A percentile compares a stretch with the other conserved stretches of the same genome.
Conservation (phyloP, 37 sponge, comb jelly and placozoan species). For the Halisarca cf. caerulea region DNA sequence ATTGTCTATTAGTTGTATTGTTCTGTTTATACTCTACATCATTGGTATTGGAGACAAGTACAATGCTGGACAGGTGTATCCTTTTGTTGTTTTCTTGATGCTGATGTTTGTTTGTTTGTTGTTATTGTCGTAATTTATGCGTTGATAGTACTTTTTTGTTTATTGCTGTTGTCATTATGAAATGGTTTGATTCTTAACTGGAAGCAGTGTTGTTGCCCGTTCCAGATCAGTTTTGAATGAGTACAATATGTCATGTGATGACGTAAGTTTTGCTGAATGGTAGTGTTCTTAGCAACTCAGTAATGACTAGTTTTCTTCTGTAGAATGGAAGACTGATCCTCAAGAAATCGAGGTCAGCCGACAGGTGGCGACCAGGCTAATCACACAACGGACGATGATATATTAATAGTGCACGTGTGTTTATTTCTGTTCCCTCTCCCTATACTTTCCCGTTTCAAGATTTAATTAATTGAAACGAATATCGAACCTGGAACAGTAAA, state of each 20-base stretch:
- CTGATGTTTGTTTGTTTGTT: no score
- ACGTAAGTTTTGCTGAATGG: conserved; percentile 51
- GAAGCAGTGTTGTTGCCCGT: conserved; percentile 50
- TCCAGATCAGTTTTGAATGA: conserved; percentile 64
- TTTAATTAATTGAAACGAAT: no score
- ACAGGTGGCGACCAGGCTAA: conserved; percentile 18
- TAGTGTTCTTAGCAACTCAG: no score
- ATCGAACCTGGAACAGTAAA: neutral
- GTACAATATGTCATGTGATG: conserved; percentile 91
- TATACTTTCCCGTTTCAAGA: no score
- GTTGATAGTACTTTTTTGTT: neutral
- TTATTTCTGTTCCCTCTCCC: neutral
- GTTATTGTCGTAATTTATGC: neutral
- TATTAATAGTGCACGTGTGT: neutral
- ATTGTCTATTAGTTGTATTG: conserved; percentile 24
- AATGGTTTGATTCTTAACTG: no score
- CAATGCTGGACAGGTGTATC: conserved; percentile 70
- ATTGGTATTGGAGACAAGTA: conserved; percentile 57
- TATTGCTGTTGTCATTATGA: neutral
- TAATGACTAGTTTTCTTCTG: neutral
- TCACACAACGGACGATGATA: neutral
- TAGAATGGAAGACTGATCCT: conserved; percentile 77
- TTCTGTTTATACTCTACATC: conserved; percentile 45
- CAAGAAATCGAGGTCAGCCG: conserved; percentile 35
- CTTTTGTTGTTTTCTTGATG: no score